Conservation (phyloP, 2,113 vertebrate genomes). For the Planiliza haematocheilus region DNA sequence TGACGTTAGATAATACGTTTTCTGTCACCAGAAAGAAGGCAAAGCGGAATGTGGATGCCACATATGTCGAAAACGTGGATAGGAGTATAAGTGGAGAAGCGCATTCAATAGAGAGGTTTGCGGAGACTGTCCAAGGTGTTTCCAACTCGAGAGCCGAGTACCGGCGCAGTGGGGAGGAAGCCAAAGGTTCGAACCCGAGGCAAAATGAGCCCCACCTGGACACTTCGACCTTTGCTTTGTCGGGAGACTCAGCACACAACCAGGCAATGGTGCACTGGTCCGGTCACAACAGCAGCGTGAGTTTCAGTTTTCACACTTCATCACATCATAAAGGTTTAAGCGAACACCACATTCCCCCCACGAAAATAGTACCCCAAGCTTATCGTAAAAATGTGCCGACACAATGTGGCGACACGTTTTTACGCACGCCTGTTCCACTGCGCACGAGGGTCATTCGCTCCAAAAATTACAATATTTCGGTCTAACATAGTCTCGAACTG, state of each 20-base stretch:
- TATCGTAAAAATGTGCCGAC: background rate
- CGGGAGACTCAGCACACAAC: slow-evolving; percentile 93
- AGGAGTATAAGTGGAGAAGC: slow-evolving; percentile 53
- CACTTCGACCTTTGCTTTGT: slow-evolving; percentile 91
- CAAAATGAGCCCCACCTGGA: slow-evolving; percentile 86
- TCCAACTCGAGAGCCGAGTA: slow-evolving; percentile 79
- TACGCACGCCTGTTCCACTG: slow-evolving; percentile 61
- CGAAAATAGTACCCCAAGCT: background rate
- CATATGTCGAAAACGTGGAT: slow-evolving; percentile 51
- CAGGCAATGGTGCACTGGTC: slow-evolving; percentile 98
- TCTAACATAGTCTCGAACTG: background rate
- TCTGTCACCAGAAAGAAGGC: slow-evolving; percentile 23
- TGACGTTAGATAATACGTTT: slow-evolving; percentile 7
- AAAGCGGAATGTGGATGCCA: slow-evolving; percentile 53
- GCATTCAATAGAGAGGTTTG: slow-evolving; percentile 49
- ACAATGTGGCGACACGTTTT: slow-evolving; percentile 52
- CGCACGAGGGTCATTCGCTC: background rate
- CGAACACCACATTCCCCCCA: background rate
- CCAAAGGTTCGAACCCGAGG: slow-evolving; percentile 73
- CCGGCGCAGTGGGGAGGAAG: slow-evolving; percentile 83
- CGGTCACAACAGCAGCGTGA: slow-evolving; percentile 96
- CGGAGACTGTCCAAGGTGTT: slow-evolving; percentile 73
- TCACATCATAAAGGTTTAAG: background rate
- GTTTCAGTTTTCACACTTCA: slow-evolving; percentile 68
- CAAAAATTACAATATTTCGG: background rate